phyloP scores from a whole-genome alignment of 2,113 vertebrate species.

The Siniperca chuatsi region DNA sequence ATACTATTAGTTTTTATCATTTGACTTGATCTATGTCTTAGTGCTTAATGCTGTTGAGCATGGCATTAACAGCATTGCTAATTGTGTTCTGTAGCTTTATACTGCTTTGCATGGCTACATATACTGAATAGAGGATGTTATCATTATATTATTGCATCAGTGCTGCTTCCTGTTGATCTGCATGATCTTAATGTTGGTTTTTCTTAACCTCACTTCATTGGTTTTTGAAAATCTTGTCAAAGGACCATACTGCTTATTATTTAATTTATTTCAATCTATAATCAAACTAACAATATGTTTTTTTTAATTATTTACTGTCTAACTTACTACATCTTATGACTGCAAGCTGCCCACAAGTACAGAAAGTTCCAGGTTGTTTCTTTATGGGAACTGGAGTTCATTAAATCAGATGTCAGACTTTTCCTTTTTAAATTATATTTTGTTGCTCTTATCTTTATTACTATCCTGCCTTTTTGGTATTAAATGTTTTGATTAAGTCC shows the following conservation, averaged over 20 bases:
- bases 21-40: too few species aligned
- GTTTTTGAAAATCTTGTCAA: too few species aligned
- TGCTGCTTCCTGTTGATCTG: too few species aligned
- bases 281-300: background rate
- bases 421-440: background rate
- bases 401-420: background rate
- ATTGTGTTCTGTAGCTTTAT: too few species aligned
- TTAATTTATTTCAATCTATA: background rate
- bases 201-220: background rate
- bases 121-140: too few species aligned
- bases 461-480: background rate
- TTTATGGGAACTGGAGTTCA: background rate
- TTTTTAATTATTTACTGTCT: background rate
- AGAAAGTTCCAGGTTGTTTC: background rate
- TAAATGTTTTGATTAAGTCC: background rate
- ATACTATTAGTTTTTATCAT: too few species aligned
- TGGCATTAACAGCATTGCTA: too few species aligned
- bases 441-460: background rate
- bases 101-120: too few species aligned
- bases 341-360: background rate
- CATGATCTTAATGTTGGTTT: background rate
- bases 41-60: too few species aligned
- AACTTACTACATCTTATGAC: background rate
- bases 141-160: too few species aligned
- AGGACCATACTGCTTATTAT: too few species aligned